Conservation (phyloP, 2,113 vertebrate genomes). For the Gasterosteus nipponicus region DNA sequence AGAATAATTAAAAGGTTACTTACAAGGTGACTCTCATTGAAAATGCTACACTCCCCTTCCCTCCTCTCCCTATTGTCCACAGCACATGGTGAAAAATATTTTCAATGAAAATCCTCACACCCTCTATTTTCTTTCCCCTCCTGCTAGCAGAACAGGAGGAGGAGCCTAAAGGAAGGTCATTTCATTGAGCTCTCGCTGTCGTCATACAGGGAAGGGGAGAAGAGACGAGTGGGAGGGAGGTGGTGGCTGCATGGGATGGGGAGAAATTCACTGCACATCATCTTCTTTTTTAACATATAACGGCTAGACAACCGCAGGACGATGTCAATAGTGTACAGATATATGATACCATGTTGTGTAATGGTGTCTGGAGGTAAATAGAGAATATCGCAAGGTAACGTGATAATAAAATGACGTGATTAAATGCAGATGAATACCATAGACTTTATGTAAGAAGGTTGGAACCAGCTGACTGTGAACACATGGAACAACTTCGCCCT, state of each 20-base stretch:
- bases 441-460: not conserved
- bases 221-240: constrained; percentile 36
- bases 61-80: constrained; percentile 56
- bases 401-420: not conserved
- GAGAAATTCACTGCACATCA: not conserved
- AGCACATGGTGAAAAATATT: constrained; percentile 51
- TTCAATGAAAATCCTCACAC: constrained; percentile 63
- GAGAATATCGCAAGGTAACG: not conserved
- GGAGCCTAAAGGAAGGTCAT: constrained; percentile 74
- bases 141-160: constrained; percentile 60
- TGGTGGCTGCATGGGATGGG: constrained; percentile 10
- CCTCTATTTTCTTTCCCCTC: constrained; percentile 41
- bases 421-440: not conserved
- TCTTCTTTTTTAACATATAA: not conserved
- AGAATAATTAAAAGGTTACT: constrained; percentile 63
- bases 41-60: constrained; percentile 41
- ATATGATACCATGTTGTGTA: not conserved
- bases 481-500: constrained; percentile 47
- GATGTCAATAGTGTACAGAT: not conserved
- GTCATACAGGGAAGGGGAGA: constrained; percentile 58
- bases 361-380: not conserved
- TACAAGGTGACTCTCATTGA: constrained; percentile 64
- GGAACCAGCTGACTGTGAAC: not conserved
- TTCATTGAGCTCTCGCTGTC: constrained; percentile 74
- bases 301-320: not conserved